Percentiles rank a stretch among this genome's conserved stretches.
Evolutionary conservation across 2,888 invertebrate genomes (phyloP).

Genomic region (Ephialtes manifestator): DNA sequence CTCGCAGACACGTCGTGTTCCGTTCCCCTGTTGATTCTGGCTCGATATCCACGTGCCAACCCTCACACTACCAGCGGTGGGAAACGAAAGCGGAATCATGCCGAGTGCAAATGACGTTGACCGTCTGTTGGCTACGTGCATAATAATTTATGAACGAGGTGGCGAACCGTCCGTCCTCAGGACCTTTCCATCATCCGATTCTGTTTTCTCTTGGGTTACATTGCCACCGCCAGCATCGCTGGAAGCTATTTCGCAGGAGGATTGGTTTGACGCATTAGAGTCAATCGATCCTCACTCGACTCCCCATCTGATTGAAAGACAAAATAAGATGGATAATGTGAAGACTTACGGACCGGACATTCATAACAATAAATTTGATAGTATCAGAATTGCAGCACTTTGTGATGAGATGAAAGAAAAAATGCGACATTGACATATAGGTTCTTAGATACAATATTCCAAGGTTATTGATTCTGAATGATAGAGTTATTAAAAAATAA

Average conservation of each 20-base stretch:
- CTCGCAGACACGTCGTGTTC: not conserved
- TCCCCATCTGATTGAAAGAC: not conserved
- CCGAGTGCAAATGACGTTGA: conserved; percentile 1
- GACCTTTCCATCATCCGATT: conserved; percentile 43
- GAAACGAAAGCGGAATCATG: not conserved
- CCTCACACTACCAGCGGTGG: not conserved
- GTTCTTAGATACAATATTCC: too few species aligned
- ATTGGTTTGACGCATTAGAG: conserved; percentile 24
- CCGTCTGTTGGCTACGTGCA: not conserved
- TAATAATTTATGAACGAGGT: conserved; percentile 42
- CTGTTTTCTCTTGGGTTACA: conserved; percentile 21
- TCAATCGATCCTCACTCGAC: not conserved
- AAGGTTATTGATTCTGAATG: too few species aligned
- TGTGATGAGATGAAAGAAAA: too few species aligned
- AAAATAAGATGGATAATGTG: not conserved
- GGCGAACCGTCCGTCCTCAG: not conserved
- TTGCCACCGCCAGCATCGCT: not conserved
- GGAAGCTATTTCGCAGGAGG: not conserved
- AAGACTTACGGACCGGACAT: not conserved
- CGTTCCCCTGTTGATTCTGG: conserved; percentile 1
- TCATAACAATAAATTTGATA: not conserved
- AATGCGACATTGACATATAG: too few species aligned
- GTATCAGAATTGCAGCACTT: too few species aligned
- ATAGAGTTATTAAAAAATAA: too few species aligned
- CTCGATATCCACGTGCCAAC: not conserved